Evolutionary conservation across 2,113 vertebrate species (phyloP), one percentile per base, ranked within the genome.

Genomic region (Oostethus manadensis): DNA sequence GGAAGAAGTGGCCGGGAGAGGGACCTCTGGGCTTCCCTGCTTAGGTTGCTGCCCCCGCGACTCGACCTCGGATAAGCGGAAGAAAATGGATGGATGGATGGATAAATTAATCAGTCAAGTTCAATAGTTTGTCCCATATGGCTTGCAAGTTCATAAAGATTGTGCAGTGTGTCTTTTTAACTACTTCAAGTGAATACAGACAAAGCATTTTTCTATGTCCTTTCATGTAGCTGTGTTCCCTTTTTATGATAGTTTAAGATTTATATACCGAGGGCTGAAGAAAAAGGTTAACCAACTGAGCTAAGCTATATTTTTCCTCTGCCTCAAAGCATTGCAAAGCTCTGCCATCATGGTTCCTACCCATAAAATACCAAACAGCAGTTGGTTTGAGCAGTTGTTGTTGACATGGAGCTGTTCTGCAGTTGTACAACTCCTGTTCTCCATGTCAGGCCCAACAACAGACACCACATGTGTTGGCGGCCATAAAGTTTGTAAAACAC

Each of bases 331-430:
- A 84, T 86, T 71, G 74, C 80, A 76, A 59, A 76, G 78, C 62
- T 51, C 74, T 77, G 80, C 82, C 85, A 81, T 89, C 84, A 81
- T 17, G 10, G 35, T 68, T 47, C 64, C 69, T 72, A 38, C 67
- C 74, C 58, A 10, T 13, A 66, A 56, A 81, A 81, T 73, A 62
- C 76, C 61, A 6, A 80, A 71, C 85, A 83, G 78, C 89, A 88
- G 89, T 79, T 86, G 81, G 66, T 74, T 73, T 70, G 42, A 63
- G 68, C 88, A 90, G 89, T 87, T 90, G 90, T 82, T 87, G 78
- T 84, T 87, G 81, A 80, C 66, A 66, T 70, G 45, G 58, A 82
- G 73, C 70, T 81, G 74, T 79, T 75, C 67, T 60, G 71, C 84
- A 87, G 79, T 84, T 84, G 82, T 72, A 73, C 68, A 60, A 79